A percentile compares a stretch with the other conserved stretches of the same genome.
Evolutionary conservation across 2,888 invertebrate species (phyloP).

Genomic region (Scaptomyza flava): DNA sequence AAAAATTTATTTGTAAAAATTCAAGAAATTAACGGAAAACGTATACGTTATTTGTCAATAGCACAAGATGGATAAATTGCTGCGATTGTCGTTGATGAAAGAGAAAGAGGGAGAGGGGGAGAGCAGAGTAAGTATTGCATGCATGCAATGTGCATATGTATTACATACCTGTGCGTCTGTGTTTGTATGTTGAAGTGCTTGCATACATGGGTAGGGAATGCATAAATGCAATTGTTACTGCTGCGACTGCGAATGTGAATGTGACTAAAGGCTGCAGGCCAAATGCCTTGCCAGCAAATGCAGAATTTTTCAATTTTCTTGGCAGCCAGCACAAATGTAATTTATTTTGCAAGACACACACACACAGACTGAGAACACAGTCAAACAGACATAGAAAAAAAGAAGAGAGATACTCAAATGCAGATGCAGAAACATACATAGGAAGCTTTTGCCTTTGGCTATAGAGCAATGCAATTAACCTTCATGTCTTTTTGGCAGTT

Average conservation of each 20-base stretch:
- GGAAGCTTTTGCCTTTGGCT: constrained; percentile 36
- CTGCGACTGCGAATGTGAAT: too few species aligned
- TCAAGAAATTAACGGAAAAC: neutral
- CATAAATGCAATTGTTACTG: constrained; percentile 26
- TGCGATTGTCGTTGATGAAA: neutral
- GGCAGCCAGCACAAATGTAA: constrained; percentile 67
- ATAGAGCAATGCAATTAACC: constrained; percentile 71
- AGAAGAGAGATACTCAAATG: constrained; percentile 22
- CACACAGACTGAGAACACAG: neutral
- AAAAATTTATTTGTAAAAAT: too few species aligned
- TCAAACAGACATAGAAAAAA: neutral
- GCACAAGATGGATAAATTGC: constrained; percentile 12
- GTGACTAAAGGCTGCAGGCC: constrained; percentile 35
- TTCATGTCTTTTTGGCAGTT: constrained; percentile 77
- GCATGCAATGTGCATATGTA: constrained; percentile 8
- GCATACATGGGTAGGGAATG: constrained; percentile 3
- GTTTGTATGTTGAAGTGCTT: neutral
- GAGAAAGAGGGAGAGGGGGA: neutral
- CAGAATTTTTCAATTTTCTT: constrained; percentile 73
- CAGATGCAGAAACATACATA: constrained; percentile 43
- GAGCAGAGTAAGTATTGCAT: neutral
- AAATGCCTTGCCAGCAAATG: constrained; percentile 57
- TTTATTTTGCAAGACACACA: constrained; percentile 55
- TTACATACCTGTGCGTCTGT: neutral
- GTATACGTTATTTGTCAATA: constrained; percentile 1